Conservation (phyloP, 1,140 invertebrate species). For the Sarcophaga peregrina region DNA sequence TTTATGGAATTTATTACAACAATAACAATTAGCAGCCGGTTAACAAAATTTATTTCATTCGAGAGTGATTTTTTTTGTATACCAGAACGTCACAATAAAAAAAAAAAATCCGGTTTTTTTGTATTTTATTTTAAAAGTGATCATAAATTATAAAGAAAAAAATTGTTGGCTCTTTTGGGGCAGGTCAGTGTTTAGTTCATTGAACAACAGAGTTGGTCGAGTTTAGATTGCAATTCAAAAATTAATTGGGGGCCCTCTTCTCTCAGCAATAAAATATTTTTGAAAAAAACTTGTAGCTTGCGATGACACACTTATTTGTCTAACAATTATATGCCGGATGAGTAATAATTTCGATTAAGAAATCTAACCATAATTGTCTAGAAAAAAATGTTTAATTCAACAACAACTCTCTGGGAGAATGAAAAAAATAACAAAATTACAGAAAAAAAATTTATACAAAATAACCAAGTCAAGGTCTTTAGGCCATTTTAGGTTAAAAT, state of each 20-base stretch:
- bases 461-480: conserved; percentile 33
- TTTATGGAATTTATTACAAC: conserved; percentile 13
- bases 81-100: neutral
- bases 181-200: too few relatives aligned
- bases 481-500: conserved; percentile 30
- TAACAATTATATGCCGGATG: too few relatives aligned
- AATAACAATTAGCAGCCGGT: neutral
- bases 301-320: too few relatives aligned
- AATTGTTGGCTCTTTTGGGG: neutral
- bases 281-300: too few relatives aligned
- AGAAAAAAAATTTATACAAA: neutral
- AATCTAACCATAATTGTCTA: neutral
- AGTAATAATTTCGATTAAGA: neutral
- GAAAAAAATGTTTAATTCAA: neutral
- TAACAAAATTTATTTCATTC: too few relatives aligned
- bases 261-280: too few relatives aligned
- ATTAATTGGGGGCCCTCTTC: too few relatives aligned
- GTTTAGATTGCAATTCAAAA: too few relatives aligned
- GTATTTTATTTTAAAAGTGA: neutral
- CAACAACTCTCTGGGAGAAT: neutral
- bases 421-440: neutral
- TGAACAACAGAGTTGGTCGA: too few relatives aligned
- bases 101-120: too few relatives aligned
- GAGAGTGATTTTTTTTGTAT: neutral
- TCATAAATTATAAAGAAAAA: neutral